A percentile compares a stretch with the other conserved stretches of the same genome.
Conservation (phyloP, 2,113 vertebrate species). For the Acrocephalus kingi region DNA sequence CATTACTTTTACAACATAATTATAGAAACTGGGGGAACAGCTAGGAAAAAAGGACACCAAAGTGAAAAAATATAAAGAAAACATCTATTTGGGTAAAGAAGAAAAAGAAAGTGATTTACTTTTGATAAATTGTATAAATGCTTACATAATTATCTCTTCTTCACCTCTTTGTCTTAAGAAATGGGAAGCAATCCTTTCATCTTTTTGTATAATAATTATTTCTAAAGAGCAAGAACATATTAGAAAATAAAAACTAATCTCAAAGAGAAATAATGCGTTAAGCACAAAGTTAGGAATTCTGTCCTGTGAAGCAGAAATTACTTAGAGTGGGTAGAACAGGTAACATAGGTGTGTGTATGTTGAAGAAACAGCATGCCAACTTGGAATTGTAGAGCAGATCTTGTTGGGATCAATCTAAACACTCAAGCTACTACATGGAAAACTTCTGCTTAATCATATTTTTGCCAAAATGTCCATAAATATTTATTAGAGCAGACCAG, state of each 20-base stretch:
- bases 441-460: background rate
- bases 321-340: background rate
- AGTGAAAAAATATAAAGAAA: conserved; percentile 2
- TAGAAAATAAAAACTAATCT: conserved; percentile 11
- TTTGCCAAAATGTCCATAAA: background rate
- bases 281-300: background rate
- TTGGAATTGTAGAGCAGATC: background rate
- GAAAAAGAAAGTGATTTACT: background rate
- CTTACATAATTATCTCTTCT: conserved; percentile 3
- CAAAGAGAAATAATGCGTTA: background rate
- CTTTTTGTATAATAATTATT: background rate
- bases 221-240: background rate
- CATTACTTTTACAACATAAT: background rate
- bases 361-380: background rate
- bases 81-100: background rate
- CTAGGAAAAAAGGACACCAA: background rate
- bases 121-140: background rate
- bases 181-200: background rate
- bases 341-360: background rate
- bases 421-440: background rate
- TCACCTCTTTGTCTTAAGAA: conserved; percentile 28
- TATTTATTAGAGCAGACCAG: background rate
- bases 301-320: background rate
- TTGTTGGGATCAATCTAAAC: background rate
- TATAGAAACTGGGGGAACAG: background rate